Base-by-base conservation (phyloP, 2,113 vertebrate species). In the Amazona guildingii region DNA sequence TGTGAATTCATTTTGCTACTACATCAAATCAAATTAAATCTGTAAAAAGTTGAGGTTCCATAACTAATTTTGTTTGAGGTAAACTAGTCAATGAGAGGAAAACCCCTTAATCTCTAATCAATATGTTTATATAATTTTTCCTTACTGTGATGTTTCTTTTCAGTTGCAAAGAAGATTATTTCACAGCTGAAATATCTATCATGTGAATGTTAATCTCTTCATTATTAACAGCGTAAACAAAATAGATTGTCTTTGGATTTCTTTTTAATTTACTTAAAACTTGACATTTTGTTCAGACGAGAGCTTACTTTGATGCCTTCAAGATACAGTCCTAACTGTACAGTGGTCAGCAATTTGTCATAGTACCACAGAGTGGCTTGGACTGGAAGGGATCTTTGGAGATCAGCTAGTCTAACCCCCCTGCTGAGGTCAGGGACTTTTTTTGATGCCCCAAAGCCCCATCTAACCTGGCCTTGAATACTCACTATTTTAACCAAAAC, bases 11-110 rank as follows among this genome's bases (percentile, higher is more conserved):
- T 96, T 95, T 90, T 78, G 54, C 46, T 89, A 39, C 85, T 93
- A 95, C 74, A 95, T 74, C 83, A 95, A 97, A 94, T 86, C 68
- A 94, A 77, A 96, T 97, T 88, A 96, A 97, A 96, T 92, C 86
- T 20, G 8, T 75, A 73, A 69, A 86, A 94, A 88, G 81, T 55
- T 88, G 67, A 93, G 59, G 72, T 49, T 77, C 86, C 77, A 28
- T 80, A 92, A 93, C 92, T 82, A 89, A 92, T 97, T 93, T 88
- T 67, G 43, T 75, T 87, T 39, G 80, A 96, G 70, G 83, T 96
- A 97, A 98, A 98, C 97, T 97, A 98, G 98, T 98, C 98, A 97
- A 92, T 95, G 95, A 97, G 97, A 94, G 96, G 93, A 97, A 98
- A 90, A 90, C 74, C 4, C 39, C 43, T 97, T 97, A 94, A 97